Conservation (phyloP, 2,888 invertebrate species). For the Euproctis similis region DNA sequence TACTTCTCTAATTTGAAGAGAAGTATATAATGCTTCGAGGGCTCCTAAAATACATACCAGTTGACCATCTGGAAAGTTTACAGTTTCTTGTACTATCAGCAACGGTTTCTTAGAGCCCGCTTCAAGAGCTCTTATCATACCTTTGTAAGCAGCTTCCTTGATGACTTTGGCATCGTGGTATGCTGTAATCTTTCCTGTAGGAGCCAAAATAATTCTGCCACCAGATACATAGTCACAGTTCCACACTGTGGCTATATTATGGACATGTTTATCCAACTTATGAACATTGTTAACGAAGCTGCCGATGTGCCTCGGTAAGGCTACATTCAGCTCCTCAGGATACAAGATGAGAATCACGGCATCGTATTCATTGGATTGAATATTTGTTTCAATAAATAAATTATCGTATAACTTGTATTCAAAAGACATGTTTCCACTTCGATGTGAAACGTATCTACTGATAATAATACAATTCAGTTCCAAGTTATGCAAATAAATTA, state of each 20-base stretch:
- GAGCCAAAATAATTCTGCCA: slow-evolving; percentile 81
- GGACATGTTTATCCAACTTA: slow-evolving; percentile 51
- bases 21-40: slow-evolving; percentile 90
- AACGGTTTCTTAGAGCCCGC: slow-evolving; percentile 89
- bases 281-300: slow-evolving; percentile 47
- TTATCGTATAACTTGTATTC: slow-evolving; percentile 57
- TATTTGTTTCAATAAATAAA: slow-evolving; percentile 59
- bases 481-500: slow-evolving; percentile 1
- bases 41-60: slow-evolving; percentile 90
- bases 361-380: slow-evolving; percentile 74
- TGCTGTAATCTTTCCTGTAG: slow-evolving; percentile 84
- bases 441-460: slow-evolving; percentile 1
- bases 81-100: slow-evolving; percentile 80
- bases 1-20: slow-evolving; percentile 84
- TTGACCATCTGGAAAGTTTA: slow-evolving; percentile 83
- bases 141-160: slow-evolving; percentile 84
- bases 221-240: slow-evolving; percentile 78
- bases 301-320: slow-evolving; percentile 53
- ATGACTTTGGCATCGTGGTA: slow-evolving; percentile 62
- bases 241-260: slow-evolving; percentile 75
- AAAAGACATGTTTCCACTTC: slow-evolving; percentile 1
- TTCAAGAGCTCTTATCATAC: slow-evolving; percentile 85
- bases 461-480: not conserved
- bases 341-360: slow-evolving; percentile 77
- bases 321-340: slow-evolving; percentile 61